Evolutionary conservation across 2,888 invertebrate species (phyloP), one percentile per base, ranked within the genome.

Genomic region (Linnaemya tessellans): DNA sequence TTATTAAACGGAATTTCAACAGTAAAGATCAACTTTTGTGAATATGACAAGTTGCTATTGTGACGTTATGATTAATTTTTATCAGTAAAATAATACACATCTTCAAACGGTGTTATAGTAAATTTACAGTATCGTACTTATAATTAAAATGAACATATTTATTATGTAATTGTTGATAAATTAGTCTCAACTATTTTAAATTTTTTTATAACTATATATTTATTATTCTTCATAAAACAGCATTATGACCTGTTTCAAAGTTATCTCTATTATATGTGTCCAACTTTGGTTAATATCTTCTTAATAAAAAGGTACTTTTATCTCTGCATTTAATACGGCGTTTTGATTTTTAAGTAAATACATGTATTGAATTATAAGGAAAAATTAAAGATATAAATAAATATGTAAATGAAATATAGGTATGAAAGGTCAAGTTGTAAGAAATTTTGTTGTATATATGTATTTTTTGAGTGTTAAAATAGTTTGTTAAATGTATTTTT

Each of bases 221-320:
- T 64, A 18, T 54, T 5, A 22, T 65, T 35, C 18, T 43, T 70
- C 41, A 73, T 80, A 60, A 65, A 80, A 84, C 80, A 77, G 75
- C 77, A 70, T 77, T 75, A 68, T 68, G 71, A 62, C 49, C 80
- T 70, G 67, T 73, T 77, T 81, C 7, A 68, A 54, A 35, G 60
- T 78, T 73, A 67, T 68, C 54, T 67, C 73, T 67, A n/a, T n/a
- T n/a, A 8, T 62, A 41, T 56, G 30, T 38, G 56, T 62, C 11
- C 18, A 54, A 22, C 7, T 43, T 46, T 49, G 15, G 56, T 38
- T 56, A 15, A 35, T 49, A 60, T 60, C 11, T 20, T 51, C 38
- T 64, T 30, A 65, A 65, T 71, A 58, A 84, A 84, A 74, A 83
- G 86, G 84, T 86, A 86, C 84, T 74, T 78, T 82, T 64, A 84